phyloP scores from a whole-genome alignment of 1,140 invertebrate genomes.

The Meteorus sp. region DNA sequence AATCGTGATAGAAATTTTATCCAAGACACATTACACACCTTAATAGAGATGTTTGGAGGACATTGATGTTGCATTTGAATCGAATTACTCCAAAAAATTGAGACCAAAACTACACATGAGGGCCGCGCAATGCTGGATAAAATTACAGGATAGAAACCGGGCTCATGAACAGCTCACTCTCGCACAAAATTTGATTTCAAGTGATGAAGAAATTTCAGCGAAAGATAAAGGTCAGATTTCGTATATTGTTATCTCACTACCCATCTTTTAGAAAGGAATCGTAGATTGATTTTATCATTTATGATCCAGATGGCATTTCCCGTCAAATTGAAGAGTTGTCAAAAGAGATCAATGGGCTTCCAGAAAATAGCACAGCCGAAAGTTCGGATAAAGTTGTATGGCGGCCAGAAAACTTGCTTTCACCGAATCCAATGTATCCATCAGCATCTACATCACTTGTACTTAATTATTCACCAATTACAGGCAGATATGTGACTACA shows the following conservation, averaged over 20 bases:
- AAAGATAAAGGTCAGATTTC: constrained; percentile 35
- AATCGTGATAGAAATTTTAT: too few species aligned
- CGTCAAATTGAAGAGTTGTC: constrained; percentile 11
- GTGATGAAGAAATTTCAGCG: constrained; percentile 38
- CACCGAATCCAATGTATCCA: constrained; percentile 43
- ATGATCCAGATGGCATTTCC: too few species aligned
- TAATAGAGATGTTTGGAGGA: constrained; percentile 53
- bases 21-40: too few species aligned
- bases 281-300: too few species aligned
- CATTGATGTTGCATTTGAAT: constrained; percentile 47
- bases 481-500: constrained; percentile 61
- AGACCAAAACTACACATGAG: constrained; percentile 52
- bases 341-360: constrained; percentile 3
- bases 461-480: constrained; percentile 43
- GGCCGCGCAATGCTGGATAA: too few species aligned
- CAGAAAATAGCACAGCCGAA: constrained; percentile 7
- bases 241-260: too few species aligned
- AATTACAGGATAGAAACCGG: too few species aligned
- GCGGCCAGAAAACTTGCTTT: constrained; percentile 30
- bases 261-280: too few species aligned
- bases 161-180: constrained; percentile 39
- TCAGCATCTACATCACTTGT: constrained; percentile 45
- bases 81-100: constrained; percentile 47
- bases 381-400: neutral
- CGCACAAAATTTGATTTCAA: constrained; percentile 43